Evolutionary conservation across 2,797 vertebrate species (phyloP).

Genomic region (Mionectes olivaceus): DNA sequence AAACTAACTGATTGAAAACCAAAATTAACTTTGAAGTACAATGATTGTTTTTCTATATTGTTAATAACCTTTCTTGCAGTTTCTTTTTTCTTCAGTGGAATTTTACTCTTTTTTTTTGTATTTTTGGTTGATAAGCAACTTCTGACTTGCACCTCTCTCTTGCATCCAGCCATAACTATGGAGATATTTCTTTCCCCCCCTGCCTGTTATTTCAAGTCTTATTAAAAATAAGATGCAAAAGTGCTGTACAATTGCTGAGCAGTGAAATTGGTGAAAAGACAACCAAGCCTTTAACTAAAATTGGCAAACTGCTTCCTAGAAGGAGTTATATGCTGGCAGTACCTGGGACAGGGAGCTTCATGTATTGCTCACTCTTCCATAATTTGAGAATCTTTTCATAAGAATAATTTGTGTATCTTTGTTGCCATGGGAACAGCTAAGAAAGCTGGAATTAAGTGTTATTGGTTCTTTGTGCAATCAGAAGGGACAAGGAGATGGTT

Average conservation of each 20-base stretch:
- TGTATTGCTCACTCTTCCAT: not conserved
- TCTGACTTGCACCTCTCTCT: not conserved
- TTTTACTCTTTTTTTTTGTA: not conserved
- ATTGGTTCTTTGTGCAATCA: not conserved
- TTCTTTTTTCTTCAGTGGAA: not conserved
- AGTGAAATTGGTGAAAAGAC: not conserved
- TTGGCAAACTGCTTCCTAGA: not conserved
- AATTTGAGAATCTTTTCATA: not conserved
- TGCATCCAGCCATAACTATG: not conserved
- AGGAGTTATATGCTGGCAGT: not conserved
- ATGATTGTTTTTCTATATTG: not conserved
- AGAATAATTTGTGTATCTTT: not conserved
- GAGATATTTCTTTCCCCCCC: not conserved
- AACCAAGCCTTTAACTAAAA: not conserved
- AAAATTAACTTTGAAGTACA: not conserved
- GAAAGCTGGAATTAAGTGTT: not conserved
- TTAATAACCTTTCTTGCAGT: not conserved
- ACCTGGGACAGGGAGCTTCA: not conserved
- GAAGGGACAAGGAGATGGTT: not conserved
- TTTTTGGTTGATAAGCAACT: not conserved
- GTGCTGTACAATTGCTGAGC: not conserved
- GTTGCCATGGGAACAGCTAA: not conserved
- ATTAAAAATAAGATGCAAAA: not conserved
- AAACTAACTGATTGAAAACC: not conserved
- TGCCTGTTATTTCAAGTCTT: not conserved